phyloP scores from a whole-genome alignment of 2,888 invertebrate genomes.

The Sisyra nigra region DNA sequence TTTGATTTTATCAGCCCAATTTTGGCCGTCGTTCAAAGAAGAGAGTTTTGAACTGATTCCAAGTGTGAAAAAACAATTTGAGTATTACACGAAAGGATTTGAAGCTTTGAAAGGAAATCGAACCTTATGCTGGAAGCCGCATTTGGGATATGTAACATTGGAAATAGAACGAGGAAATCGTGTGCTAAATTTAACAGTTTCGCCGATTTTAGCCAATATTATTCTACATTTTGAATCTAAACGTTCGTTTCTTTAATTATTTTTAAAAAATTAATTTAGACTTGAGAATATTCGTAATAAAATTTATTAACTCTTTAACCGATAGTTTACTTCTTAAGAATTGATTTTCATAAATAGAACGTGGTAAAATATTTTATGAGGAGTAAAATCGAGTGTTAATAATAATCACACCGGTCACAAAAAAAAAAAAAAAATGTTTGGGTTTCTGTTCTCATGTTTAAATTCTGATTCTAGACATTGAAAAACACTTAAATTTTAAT shows the following conservation, averaged over 20 bases:
- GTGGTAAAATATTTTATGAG: neutral
- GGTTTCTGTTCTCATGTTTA: too few relatives aligned
- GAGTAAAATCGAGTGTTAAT: too few relatives aligned
- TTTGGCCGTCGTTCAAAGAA: constrained; percentile 96
- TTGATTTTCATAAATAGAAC: too few relatives aligned
- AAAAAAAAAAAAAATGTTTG: too few relatives aligned
- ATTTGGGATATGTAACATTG: constrained; percentile 79
- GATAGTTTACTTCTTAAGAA: too few relatives aligned
- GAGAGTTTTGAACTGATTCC: constrained; percentile 78
- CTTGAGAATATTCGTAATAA: too few relatives aligned
- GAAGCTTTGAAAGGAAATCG: constrained; percentile 84
- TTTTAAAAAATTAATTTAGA: too few relatives aligned
- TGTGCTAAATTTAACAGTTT: constrained; percentile 59
- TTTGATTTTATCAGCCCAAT: constrained; percentile 92
- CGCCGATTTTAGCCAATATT: constrained; percentile 87
- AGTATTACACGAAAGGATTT: constrained; percentile 76
- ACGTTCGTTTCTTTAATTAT: too few relatives aligned
- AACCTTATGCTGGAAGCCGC: constrained; percentile 85
- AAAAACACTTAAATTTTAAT: too few relatives aligned
- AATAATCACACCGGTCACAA: too few relatives aligned
- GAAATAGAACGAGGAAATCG: constrained; percentile 77
- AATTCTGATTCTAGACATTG: too few relatives aligned
- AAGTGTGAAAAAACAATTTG: constrained; percentile 62
- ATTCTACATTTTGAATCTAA: constrained; percentile 86
- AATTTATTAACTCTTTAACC: too few relatives aligned